These are phyloP conservation scores for Ataeniobius toweri DNA, from an alignment of 2,797 vertebrate genomes.

Conservation along the genomic window DNA sequence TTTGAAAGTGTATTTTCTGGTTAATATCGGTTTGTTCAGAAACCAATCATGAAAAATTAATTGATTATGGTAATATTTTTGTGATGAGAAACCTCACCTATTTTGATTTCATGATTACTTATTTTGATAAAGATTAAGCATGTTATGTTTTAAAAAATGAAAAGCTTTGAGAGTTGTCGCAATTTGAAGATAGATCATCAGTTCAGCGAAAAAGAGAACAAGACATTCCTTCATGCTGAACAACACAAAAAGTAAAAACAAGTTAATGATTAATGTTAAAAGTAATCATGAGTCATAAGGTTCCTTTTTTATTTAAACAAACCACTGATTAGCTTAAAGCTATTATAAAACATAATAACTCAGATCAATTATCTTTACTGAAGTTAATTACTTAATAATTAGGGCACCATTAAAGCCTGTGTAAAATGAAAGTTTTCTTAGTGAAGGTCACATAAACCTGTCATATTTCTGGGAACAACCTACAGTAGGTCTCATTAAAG, in stretches of 20 bases:
- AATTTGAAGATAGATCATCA: background rate
- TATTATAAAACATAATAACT: background rate
- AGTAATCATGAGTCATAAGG: constrained; percentile 1
- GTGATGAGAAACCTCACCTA: background rate
- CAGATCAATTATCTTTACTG: background rate
- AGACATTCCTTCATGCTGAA: background rate
- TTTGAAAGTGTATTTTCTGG: constrained; percentile 30
- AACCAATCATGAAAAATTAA: constrained; percentile 3
- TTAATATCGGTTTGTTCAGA: constrained; percentile 25
- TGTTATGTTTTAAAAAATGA: background rate
- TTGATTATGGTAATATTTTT: background rate
- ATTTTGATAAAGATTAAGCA: background rate
- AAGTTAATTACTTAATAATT: constrained; percentile 5
- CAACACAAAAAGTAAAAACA: background rate
- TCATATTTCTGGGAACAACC: constrained; percentile 3
- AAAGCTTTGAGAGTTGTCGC: background rate
- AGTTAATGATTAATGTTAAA: background rate
- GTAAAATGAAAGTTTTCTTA: background rate
- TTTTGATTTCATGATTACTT: background rate
- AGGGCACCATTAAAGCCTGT: constrained; percentile 5
- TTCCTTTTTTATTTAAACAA: background rate
- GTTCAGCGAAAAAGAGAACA: background rate
- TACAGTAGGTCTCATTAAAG: background rate
- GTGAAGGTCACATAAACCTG: background rate
- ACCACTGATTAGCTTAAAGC: background rate